These are phyloP conservation scores for Aphelocoma coerulescens DNA, from an alignment of 2,113 vertebrate species.

Conservation along the genomic window DNA sequence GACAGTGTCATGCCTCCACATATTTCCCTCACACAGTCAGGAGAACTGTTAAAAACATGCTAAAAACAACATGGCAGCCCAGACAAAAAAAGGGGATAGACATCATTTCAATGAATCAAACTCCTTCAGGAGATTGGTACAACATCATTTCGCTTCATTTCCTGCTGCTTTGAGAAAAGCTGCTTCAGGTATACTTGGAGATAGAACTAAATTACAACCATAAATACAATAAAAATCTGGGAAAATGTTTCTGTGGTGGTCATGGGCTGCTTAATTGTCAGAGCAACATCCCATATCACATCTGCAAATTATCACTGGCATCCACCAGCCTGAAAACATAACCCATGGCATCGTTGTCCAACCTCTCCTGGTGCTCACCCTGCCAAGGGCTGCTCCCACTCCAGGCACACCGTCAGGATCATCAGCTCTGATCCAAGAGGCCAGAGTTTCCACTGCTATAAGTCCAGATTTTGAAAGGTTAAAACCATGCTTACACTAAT, in stretches of 20 bases:
- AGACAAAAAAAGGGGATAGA: neutral
- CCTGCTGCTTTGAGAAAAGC: neutral
- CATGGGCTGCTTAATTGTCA: neutral
- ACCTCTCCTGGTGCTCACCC: neutral
- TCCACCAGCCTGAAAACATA: neutral
- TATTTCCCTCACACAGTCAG: neutral
- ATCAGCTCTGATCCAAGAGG: neutral
- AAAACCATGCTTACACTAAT: neutral
- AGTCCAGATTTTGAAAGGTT: neutral
- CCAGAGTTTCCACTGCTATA: neutral
- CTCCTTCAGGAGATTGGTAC: neutral
- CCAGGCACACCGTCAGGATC: neutral
- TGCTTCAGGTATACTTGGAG: neutral
- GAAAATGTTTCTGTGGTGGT: neutral
- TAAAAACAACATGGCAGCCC: neutral
- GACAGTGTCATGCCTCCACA: too few species aligned
- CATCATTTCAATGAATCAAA: neutral
- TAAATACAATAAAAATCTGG: neutral
- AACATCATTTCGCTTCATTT: neutral
- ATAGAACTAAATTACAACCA: neutral
- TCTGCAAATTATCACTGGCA: neutral
- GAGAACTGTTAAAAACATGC: neutral
- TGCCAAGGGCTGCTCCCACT: neutral
- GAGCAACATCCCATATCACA: neutral
- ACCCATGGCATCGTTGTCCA: neutral